phyloP scores from a whole-genome alignment of 2,113 vertebrate genomes.

The Helogale parvula region DNA sequence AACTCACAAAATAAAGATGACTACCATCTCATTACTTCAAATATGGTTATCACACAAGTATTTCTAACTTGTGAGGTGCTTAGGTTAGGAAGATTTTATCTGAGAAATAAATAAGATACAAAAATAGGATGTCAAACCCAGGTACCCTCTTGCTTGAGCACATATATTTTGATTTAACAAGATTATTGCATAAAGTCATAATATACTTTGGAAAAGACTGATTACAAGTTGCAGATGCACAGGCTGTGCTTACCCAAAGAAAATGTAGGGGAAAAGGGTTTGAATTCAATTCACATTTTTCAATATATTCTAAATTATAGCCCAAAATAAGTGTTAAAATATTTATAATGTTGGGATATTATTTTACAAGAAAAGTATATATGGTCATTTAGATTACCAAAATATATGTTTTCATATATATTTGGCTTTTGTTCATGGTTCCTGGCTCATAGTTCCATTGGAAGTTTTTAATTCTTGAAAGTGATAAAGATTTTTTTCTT shows the following conservation, averaged over 20 bases:
- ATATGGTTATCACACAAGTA: conserved; percentile 45
- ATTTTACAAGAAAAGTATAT: neutral
- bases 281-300: neutral
- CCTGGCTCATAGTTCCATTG: neutral
- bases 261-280: neutral
- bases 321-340: neutral
- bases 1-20: conserved; percentile 75
- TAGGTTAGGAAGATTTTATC: neutral
- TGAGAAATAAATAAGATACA: conserved; percentile 26
- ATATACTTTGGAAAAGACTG: neutral
- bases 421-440: neutral
- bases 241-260: neutral
- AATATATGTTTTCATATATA: neutral
- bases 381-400: neutral
- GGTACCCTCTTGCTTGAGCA: neutral
- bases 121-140: neutral
- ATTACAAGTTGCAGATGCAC: neutral
- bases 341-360: neutral
- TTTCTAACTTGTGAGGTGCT: neutral
- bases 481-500: neutral
- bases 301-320: neutral
- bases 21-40: conserved; percentile 64
- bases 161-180: neutral
- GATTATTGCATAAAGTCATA: neutral
- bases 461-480: neutral